Evolutionary conservation across 2,888 invertebrate species (phyloP), one percentile per base, ranked within the genome.

Genomic region (Crioceris asparagi): DNA sequence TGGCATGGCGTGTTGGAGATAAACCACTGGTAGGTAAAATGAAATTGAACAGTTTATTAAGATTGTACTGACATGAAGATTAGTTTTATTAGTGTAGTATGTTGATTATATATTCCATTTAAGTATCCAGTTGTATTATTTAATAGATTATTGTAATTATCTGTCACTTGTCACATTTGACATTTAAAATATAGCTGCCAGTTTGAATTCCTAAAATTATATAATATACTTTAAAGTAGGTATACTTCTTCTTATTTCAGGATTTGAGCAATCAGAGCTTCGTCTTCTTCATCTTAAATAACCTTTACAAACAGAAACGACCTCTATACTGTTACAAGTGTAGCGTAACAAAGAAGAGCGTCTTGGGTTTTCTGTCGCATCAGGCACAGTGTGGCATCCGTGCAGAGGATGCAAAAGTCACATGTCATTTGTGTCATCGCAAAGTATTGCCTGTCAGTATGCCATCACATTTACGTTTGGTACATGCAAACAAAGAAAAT

Each of bases 351-450:
- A 61, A 76, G 56, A 65, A 61, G 23, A 75, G 75, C 3, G 67
- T 64, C 3, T 51, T 65, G 18, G 80, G 80, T 16, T 78, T 72
- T 47, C 62, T 74, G 39, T 75, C 77, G 1, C 80, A 80, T 53
- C 57, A 73, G 31, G 56, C 69, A 32, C 67, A 68, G 34, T 80
- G 80, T 51, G 74, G 75, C 12, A 76, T 74, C 59, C 55, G 68
- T 4, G 67, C 67, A 12, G 66, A 70, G 60, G 70, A 74, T 57
- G 57, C 60, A 2, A 69, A 71, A 60, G 59, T 64, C 4, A 39
- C 57, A 4, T 80, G 79, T 51, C 59, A 67, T 0, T 50, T 71
- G 35, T 80, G 80, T 55, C 48, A 65, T 47, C 60, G 71, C 57
- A 51, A 59, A 59, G 57, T 72, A 53, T 61, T 70, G 54, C 71